These are phyloP conservation scores for Aphelenchoides besseyi DNA, from an alignment of 1,140 invertebrate species.

Conservation along the genomic window DNA sequence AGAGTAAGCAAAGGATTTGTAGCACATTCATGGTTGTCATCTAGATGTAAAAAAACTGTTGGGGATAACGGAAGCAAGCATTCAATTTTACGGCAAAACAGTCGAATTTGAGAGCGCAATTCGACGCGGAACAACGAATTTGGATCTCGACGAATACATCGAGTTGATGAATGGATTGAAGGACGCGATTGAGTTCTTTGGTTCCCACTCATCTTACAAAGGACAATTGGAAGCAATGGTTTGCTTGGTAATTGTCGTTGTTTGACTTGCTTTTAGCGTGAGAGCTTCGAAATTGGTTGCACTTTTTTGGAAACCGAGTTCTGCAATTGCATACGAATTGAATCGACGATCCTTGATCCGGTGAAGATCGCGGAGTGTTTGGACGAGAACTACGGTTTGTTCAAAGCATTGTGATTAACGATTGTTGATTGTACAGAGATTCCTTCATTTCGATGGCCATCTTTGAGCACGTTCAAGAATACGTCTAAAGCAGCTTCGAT, in stretches of 20 bases:
- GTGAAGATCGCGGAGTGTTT: slow-evolving; percentile 47
- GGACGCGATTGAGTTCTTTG: slow-evolving; percentile 58
- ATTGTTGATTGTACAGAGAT: slow-evolving; percentile 44
- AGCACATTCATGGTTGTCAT: slow-evolving; percentile 17
- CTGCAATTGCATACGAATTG: slow-evolving; percentile 39
- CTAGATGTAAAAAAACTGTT: slow-evolving; percentile 61
- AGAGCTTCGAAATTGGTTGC: slow-evolving; percentile 54
- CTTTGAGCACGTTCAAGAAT: slow-evolving; percentile 49
- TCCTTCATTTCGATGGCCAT: slow-evolving; percentile 37
- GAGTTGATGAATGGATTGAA: slow-evolving; percentile 60
- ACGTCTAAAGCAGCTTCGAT: slow-evolving; percentile 40
- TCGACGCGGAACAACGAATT: slow-evolving; percentile 37
- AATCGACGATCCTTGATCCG: slow-evolving; percentile 44
- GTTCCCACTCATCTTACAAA: slow-evolving; percentile 52
- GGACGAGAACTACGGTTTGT: slow-evolving; percentile 56
- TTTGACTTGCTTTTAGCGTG: slow-evolving; percentile 13
- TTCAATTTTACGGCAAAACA: slow-evolving; percentile 62
- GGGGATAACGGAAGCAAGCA: slow-evolving; percentile 61
- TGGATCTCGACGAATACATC: slow-evolving; percentile 53
- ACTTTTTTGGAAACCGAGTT: slow-evolving; percentile 56
- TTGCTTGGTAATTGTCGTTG: slow-evolving; percentile 5
- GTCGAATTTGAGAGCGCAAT: slow-evolving; percentile 53
- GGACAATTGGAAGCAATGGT: slow-evolving; percentile 58
- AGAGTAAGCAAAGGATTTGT: slow-evolving; percentile 42
- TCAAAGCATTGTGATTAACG: not conserved